Evolutionary conservation across 2,888 invertebrate species (phyloP), one percentile per base, ranked within the genome.

Genomic region (Drosophila helvetica): DNA sequence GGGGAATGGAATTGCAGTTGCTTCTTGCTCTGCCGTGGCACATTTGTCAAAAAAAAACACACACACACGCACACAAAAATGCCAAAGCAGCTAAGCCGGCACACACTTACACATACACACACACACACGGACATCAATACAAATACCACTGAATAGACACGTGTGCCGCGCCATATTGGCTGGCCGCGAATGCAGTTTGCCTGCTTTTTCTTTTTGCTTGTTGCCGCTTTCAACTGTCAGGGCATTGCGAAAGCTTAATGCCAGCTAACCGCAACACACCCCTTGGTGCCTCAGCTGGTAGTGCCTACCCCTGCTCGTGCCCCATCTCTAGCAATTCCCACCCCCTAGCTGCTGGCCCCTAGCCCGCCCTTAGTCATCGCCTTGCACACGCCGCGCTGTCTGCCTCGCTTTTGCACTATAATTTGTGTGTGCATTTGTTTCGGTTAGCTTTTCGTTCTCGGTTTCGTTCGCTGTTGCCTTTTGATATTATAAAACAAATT

Each of bases 401-500:
- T 84, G 83, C 83, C 53, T 75, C 68, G 51, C 46, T 79, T 74
- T 77, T 79, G 77, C 83, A 80, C 79, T 84, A 77, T 84, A 84
- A 84, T 84, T 77, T 86, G 74, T 80, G 74, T 59, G 68, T 75
- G 78, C 75, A 85, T 75, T 77, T 79, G 74, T 74, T 69, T 75
- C 74, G 48, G 72, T 62, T 58, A 61, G 62, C 51, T 50, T 50
- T 45, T 54, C 57, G 59, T 65, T 69, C 22, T 22, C 22, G 22
- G 22, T 22, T 50, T 63, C 25, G 25, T 25, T 25, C 6, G 25
- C 6, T 59, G 46, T 45, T 60, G 54, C 74, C 77, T 75, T 73
- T 79, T 78, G 79, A 75, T 83, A 86, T 86, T 84, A 84, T 79
- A 86, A 80, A 84, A 84, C 86, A 86, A 84, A 84, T 86, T 84